Percentiles rank a stretch among this genome's conserved stretches.
Evolutionary conservation across 2,113 vertebrate genomes (phyloP).

Genomic region (Corapipo altera): DNA sequence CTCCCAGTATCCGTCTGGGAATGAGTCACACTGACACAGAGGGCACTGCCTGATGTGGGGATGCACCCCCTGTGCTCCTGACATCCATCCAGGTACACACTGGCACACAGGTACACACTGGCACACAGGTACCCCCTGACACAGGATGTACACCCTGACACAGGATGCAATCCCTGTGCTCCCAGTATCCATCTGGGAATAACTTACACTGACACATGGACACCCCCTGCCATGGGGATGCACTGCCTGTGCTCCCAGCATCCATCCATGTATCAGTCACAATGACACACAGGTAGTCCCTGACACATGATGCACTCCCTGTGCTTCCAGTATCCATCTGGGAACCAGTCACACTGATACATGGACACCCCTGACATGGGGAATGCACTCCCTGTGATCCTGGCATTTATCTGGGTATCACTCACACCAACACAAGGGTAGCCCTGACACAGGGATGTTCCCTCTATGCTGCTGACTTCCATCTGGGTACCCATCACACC

Average conservation of each 20-base stretch:
- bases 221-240: too few relatives aligned
- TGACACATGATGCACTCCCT: too few relatives aligned
- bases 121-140: too few relatives aligned
- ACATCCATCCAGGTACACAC: background rate
- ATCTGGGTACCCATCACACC: background rate
- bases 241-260: accelerated
- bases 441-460: background rate
- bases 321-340: accelerated
- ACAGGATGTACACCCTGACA: too few relatives aligned
- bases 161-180: too few relatives aligned
- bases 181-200: too few relatives aligned
- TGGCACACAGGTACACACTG: too few relatives aligned
- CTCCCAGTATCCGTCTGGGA: background rate
- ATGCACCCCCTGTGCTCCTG: background rate
- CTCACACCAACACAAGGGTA: background rate
- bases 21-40: background rate
- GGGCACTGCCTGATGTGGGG: too few relatives aligned
- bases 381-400: background rate
- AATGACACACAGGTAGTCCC: too few relatives aligned
- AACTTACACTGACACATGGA: accelerated
- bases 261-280: accelerated
- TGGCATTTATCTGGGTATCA: background rate
- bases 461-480: background rate
- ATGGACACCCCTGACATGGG: accelerated
- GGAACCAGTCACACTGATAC: accelerated